Conservation (phyloP, 2,888 invertebrate genomes). For the Lycocerus yunnanus region DNA sequence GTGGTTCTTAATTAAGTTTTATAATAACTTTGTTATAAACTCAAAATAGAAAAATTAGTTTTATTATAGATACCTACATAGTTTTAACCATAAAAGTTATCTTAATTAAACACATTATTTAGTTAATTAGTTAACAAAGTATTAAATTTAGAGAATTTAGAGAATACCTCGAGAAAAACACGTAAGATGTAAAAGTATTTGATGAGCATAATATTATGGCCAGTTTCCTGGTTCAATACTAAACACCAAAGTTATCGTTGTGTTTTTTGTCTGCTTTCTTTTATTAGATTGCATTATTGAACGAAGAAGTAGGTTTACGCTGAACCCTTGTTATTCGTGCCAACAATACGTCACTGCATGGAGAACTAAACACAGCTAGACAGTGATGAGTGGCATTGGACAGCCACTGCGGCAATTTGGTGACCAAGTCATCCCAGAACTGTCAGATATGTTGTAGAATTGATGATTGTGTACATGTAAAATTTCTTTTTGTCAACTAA, state of each 20-base stretch:
- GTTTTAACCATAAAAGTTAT: background rate
- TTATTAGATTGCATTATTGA: conserved; percentile 10
- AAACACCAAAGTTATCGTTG: conserved; percentile 41
- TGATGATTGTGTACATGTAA: conserved; percentile 1
- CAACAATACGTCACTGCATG: conserved; percentile 40
- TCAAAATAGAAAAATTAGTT: no score
- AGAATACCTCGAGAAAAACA: background rate
- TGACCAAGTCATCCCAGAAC: conserved; percentile 8
- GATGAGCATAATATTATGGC: conserved; percentile 43
- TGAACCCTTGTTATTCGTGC: conserved; percentile 40
- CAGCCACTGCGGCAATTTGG: conserved; percentile 37
- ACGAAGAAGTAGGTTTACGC: conserved; percentile 24
- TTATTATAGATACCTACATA: no score
- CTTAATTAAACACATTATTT: background rate
- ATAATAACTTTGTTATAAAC: no score
- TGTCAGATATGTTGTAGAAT: background rate
- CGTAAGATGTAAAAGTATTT: conserved; percentile 30
- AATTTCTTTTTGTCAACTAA: background rate
- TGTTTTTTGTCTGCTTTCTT: conserved; percentile 33
- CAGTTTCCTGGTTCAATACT: conserved; percentile 37
- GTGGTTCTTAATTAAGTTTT: no score
- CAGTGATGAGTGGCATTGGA: conserved; percentile 42
- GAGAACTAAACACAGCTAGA: conserved; percentile 40
- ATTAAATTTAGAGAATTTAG: background rate
- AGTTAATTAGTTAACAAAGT: background rate